These are phyloP conservation scores for Agrypnus murinus DNA, from an alignment of 2,888 invertebrate genomes.

Conservation along the genomic window DNA sequence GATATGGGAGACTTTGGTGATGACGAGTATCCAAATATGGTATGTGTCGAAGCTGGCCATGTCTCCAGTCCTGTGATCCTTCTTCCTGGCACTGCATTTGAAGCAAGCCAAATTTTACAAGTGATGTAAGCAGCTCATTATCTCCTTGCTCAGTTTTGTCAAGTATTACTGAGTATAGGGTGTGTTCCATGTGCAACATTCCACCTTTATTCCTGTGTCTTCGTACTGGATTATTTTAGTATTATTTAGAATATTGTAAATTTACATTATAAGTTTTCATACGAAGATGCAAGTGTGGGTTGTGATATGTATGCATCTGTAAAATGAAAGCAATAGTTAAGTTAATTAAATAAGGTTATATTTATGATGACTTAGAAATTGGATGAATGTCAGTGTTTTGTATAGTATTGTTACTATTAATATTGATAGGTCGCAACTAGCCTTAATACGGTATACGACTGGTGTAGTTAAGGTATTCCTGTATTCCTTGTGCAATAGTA, in stretches of 20 bases:
- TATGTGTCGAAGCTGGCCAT: slow-evolving; percentile 96
- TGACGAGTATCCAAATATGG: slow-evolving; percentile 97
- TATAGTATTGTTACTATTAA: slow-evolving; percentile 46
- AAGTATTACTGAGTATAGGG: slow-evolving; percentile 26
- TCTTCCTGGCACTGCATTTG: slow-evolving; percentile 92
- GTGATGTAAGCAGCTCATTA: slow-evolving; percentile 72
- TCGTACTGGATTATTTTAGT: slow-evolving; percentile 52
- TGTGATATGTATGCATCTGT: slow-evolving; percentile 54
- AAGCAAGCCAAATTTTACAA: slow-evolving; percentile 93
- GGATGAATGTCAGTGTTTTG: slow-evolving; percentile 50
- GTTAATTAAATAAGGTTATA: slow-evolving; percentile 55
- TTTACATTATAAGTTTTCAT: slow-evolving; percentile 49
- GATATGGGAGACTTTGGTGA: slow-evolving; percentile 97
- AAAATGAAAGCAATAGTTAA: slow-evolving; percentile 62
- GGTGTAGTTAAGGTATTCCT: slow-evolving; percentile 63
- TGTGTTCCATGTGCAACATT: slow-evolving; percentile 49
- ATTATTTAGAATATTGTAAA: slow-evolving; percentile 51
- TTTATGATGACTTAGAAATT: slow-evolving; percentile 54
- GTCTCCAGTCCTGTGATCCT: slow-evolving; percentile 91
- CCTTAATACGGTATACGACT: slow-evolving; percentile 70
- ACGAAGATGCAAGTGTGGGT: slow-evolving; percentile 54
- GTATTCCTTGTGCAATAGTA: slow-evolving; percentile 68
- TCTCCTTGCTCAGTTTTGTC: slow-evolving; percentile 19
- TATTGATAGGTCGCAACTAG: slow-evolving; percentile 58
- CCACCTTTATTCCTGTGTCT: slow-evolving; percentile 53